A percentile compares a stretch with the other conserved stretches of the same genome.
phyloP scores from a whole-genome alignment of 2,797 vertebrate species.

The Myotis daubentonii region DNA sequence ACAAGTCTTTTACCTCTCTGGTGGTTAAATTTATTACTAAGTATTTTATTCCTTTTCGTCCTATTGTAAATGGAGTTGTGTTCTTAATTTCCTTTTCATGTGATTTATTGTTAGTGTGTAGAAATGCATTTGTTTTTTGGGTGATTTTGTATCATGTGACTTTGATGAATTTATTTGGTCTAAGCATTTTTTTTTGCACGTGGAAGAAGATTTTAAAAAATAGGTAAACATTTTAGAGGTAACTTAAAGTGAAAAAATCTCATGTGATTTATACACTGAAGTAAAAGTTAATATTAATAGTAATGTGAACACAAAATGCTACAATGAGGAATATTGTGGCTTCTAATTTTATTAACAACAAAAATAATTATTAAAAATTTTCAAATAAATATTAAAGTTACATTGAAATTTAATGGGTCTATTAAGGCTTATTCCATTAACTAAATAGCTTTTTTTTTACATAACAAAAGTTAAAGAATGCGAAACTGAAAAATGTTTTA shows the following conservation, averaged over 20 bases:
- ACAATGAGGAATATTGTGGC: neutral
- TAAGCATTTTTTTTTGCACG: neutral
- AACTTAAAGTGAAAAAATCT: neutral
- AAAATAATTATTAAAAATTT: neutral
- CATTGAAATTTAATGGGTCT: neutral
- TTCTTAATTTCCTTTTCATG: neutral
- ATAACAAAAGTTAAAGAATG: neutral
- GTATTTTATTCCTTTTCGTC: neutral
- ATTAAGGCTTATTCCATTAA: neutral
- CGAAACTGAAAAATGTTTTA: neutral
- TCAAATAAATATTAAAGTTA: neutral
- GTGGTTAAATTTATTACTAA: neutral
- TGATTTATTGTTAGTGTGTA: neutral
- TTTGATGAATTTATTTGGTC: neutral
- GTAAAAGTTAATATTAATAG: neutral
- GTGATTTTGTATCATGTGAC: neutral
- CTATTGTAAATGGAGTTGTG: neutral
- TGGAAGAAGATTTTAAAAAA: neutral
- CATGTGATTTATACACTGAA: neutral
- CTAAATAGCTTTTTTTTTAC: neutral
- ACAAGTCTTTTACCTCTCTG: neutral
- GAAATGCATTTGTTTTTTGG: neutral
- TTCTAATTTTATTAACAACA: neutral
- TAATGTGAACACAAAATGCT: neutral
- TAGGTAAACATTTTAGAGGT: neutral